phyloP scores from a whole-genome alignment of 2,113 vertebrate species.

The Burhinus oedicnemus region DNA sequence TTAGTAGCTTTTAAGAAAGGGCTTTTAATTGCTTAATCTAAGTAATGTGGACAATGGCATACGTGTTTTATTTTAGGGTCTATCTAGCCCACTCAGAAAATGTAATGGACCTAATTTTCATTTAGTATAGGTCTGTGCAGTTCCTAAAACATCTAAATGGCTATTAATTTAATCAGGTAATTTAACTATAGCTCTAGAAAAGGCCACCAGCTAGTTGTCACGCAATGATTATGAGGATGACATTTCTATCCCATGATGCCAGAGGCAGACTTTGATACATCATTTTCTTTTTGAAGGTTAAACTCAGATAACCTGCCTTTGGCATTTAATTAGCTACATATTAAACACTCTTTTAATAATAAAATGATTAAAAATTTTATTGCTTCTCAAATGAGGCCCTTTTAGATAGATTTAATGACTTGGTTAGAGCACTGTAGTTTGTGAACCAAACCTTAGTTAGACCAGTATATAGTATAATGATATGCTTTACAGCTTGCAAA shows the following conservation, averaged over 20 bases:
- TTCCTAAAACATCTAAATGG: slow-evolving; percentile 95
- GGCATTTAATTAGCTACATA: slow-evolving; percentile 99
- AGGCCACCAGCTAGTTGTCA: slow-evolving; percentile 95
- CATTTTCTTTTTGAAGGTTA: slow-evolving; percentile 99
- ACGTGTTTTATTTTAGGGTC: slow-evolving; percentile 85
- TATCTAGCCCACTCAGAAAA: slow-evolving; percentile 82
- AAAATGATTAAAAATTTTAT: slow-evolving; percentile 99
- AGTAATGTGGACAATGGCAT: slow-evolving; percentile 82
- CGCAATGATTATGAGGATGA: slow-evolving; percentile 96
- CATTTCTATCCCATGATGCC: slow-evolving; percentile 97
- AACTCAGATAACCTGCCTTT: slow-evolving; percentile 99
- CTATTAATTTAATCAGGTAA: slow-evolving; percentile 99
- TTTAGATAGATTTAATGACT: slow-evolving; percentile 98
- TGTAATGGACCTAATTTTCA: slow-evolving; percentile 88
- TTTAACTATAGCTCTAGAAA: slow-evolving; percentile 91
- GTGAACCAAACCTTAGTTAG: slow-evolving; percentile 88
- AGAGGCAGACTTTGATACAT: slow-evolving; percentile 98
- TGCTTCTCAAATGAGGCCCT: slow-evolving; percentile 98
- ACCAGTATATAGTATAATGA: slow-evolving; percentile 89
- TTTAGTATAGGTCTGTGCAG: slow-evolving; percentile 87
- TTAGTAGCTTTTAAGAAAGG: slow-evolving; percentile 79
- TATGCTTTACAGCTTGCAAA: slow-evolving; percentile 92
- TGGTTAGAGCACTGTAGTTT: slow-evolving; percentile 88
- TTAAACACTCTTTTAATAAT: slow-evolving; percentile 99
- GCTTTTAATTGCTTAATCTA: slow-evolving; percentile 85